Percentiles rank a stretch among this genome's conserved stretches.
Evolutionary conservation across 2,888 invertebrate genomes (phyloP).

Genomic region (Troilus luridus): DNA sequence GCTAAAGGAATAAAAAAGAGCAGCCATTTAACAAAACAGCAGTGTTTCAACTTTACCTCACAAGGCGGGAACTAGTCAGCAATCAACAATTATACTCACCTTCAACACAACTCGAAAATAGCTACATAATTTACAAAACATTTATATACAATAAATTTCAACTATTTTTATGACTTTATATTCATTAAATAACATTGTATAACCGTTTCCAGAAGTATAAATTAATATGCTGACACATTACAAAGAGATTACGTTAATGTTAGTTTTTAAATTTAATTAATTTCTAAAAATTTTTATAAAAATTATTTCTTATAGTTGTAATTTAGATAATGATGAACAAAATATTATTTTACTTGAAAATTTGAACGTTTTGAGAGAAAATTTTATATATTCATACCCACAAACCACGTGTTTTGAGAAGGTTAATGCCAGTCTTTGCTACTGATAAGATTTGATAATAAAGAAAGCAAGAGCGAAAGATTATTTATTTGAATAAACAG

Average conservation of each 20-base stretch:
- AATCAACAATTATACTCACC: conserved; percentile 12
- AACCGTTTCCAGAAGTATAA: background rate
- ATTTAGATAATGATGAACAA: background rate
- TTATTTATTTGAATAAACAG: background rate
- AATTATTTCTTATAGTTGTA: background rate
- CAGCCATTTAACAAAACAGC: conserved; percentile 57
- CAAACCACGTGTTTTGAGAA: conserved; percentile 45
- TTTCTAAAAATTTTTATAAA: background rate
- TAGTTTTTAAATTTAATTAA: background rate
- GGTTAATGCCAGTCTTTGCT: background rate
- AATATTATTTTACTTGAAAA: background rate
- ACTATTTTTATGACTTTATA: background rate
- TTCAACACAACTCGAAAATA: conserved; percentile 1
- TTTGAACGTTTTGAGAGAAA: background rate
- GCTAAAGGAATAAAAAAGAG: conserved; percentile 51
- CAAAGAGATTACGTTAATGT: background rate
- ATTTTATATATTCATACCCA: background rate
- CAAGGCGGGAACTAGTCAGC: conserved; percentile 52
- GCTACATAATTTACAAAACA: conserved; percentile 33
- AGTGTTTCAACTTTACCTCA: conserved; percentile 52
- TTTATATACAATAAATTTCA: background rate
- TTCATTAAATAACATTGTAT: background rate
- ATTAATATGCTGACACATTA: background rate
- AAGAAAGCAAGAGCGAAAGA: background rate
- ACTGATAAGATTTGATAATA: conserved; percentile 9